Base-by-base conservation (phyloP, 2,797 vertebrate genomes). In the Hypotaenidia philippensis region DNA sequence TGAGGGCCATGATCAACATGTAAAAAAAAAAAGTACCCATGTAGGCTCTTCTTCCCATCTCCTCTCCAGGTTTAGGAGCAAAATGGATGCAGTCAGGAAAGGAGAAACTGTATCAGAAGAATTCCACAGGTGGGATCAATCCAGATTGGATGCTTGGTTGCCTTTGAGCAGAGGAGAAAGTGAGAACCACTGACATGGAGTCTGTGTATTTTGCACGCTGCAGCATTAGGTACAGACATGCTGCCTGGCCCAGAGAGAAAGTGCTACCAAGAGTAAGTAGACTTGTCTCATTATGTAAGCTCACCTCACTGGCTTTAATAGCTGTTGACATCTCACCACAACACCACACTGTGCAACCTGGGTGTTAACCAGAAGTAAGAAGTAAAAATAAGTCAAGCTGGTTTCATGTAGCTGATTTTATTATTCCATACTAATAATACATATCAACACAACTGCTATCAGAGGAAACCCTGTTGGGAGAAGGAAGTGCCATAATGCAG, bases 401-500 rank as follows among this genome's bases (percentile, higher is more conserved):
- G 23, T 55, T 93, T 74, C 41, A 6, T 15, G 71, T 68, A 72
- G 78, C 40, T 84, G 83, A 75, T 94, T 97, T 96, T 96, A 94
- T 97, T 97, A 90, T 95, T 95, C 76, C 90, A 75, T 86, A 90
- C n/a, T 93, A 65, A 65, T 77, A 93, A 95, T 84, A 95, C 85
- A 87, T 77, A 86, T 59, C 27, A 41, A 96, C 89, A 91, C 70
- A 83, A 74, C 45, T 88, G 90, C 50, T 89, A 95, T 25, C 87
- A 72, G 75, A 96, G 55, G 79, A 92, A 96, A 87, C 74, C 69
- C 27, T 70, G 19, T 11, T 5, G 81, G 64, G 86, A 94, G 76
- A 93, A 80, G 0, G 59, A 57, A 72, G 57, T 94, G 92, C 55
- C 86, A 65, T 44, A 78, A 90, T 77, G 65, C 47, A 57, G 72